Conservation (phyloP, 2,113 vertebrate genomes). For the Callionymus lyra region DNA sequence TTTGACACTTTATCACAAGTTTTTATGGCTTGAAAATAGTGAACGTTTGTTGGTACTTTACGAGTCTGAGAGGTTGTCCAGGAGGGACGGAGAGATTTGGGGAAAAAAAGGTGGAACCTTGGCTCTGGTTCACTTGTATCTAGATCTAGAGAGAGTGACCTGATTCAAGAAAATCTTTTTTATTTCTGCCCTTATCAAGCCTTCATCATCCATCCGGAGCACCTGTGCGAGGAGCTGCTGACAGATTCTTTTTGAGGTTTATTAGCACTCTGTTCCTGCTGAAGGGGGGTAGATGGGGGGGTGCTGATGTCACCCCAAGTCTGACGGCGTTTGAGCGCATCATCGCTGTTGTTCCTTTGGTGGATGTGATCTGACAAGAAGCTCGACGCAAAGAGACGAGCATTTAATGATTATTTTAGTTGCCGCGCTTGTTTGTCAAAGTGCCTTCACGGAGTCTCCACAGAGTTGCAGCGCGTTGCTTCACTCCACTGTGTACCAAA, state of each 20-base stretch:
- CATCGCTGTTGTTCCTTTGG: no score
- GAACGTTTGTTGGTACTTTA: conserved; percentile 32
- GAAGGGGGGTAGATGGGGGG: not conserved
- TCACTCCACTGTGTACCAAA: conserved; percentile 18
- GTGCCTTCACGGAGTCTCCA: conserved; percentile 35
- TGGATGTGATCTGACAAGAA: conserved; percentile 1
- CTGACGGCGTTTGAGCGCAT: no score
- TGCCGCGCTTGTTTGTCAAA: conserved; percentile 23
- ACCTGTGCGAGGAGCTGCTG: no score
- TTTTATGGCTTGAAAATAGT: no score
- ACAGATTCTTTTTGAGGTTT: not conserved
- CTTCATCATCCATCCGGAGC: no score
- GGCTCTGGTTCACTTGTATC: no score
- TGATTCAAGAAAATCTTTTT: not conserved
- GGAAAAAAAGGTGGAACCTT: no score
- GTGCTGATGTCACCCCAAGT: no score
- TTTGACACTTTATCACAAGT: conserved; percentile 67
- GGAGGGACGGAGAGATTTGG: no score
- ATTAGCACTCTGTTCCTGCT: conserved; percentile 18
- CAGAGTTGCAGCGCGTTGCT: conserved; percentile 15
- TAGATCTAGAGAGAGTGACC: no score
- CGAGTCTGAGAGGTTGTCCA: no score
- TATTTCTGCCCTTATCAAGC: not conserved
- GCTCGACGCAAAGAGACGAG: conserved; percentile 14
- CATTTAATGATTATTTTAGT: conserved; percentile 4